Evolutionary conservation across 2,888 invertebrate genomes (phyloP), one percentile per base, ranked within the genome.

Genomic region (Anaspis maculata): DNA sequence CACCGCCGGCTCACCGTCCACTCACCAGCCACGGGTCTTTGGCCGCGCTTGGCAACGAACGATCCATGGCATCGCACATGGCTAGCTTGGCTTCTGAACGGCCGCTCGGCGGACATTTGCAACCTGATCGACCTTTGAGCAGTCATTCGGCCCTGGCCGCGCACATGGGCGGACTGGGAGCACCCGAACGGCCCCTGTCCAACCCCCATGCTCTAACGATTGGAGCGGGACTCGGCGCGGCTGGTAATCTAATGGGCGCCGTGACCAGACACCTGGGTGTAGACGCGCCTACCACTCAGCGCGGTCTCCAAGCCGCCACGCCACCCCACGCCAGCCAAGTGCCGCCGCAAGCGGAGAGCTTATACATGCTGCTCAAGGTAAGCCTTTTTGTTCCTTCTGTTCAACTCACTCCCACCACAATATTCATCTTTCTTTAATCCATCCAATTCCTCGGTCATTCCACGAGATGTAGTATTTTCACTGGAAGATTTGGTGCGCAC

Each of bases 331-430:
- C 81, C 39, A 76, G 77, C 52, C 86, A 83, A 67, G 83, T 83
- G 49, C 83, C 86, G 48, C 79, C 83, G 34, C 87, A 86, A 59
- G 84, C 83, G 3, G 88, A 89, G 66, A 83, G 85, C 32, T 69
- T 89, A 46, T 74, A 86, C 46, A 85, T 83, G 72, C 64, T 90
- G 32, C 70, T 90, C 4, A 69, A 78, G 70, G 81, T 81, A 49
- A 62, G 68, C 62, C 12, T 22, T 15, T 27, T n/a, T n/a, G n/a
- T n/a, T n/a, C n/a, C 15, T 25, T 22, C 30, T 24, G 9, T 12
- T 24, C n/a, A n/a, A n/a, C n/a, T n/a, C n/a, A n/a, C n/a, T n/a
- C n/a, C n/a, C n/a, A n/a, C n/a, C n/a, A n/a, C n/a, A n/a, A n/a
- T n/a, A n/a, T n/a, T n/a, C n/a, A n/a, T n/a, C n/a, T n/a, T n/a